These are phyloP conservation scores for Drosophila lacertosa DNA, from an alignment of 1,140 invertebrate species.

Conservation along the genomic window DNA sequence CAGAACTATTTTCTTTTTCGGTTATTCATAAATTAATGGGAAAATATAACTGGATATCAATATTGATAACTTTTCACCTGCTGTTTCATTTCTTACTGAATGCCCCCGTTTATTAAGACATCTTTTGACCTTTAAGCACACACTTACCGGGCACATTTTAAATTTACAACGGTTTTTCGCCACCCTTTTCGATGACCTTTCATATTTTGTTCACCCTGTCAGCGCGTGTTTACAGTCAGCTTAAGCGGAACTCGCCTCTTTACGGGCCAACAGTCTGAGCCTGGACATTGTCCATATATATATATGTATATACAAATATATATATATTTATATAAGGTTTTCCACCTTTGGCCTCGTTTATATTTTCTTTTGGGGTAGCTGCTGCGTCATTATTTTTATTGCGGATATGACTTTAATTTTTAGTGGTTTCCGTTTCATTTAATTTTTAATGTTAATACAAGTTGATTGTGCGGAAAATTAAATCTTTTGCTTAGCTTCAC, in stretches of 20 bases:
- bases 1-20: too few species aligned
- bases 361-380: neutral
- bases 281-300: slow-evolving; percentile 13
- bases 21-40: too few species aligned
- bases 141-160: neutral
- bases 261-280: neutral
- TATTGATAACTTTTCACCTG: too few species aligned
- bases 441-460: slow-evolving; percentile 57
- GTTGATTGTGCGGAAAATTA: slow-evolving; percentile 75
- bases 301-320: too few species aligned
- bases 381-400: slow-evolving; percentile 54
- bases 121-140: too few species aligned
- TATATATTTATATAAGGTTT: too few species aligned
- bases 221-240: slow-evolving; percentile 12
- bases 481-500: slow-evolving; percentile 22
- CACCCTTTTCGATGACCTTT: neutral
- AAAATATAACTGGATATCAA: too few species aligned
- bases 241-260: slow-evolving; percentile 17
- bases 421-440: slow-evolving; percentile 62
- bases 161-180: slow-evolving; percentile 3
- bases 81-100: too few species aligned
- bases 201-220: slow-evolving; percentile 22
- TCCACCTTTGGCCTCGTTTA: neutral
- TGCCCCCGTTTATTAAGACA: too few species aligned
- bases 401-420: slow-evolving; percentile 68